phyloP scores from a whole-genome alignment of 2,888 invertebrate species.

The Branchellion lobata region DNA sequence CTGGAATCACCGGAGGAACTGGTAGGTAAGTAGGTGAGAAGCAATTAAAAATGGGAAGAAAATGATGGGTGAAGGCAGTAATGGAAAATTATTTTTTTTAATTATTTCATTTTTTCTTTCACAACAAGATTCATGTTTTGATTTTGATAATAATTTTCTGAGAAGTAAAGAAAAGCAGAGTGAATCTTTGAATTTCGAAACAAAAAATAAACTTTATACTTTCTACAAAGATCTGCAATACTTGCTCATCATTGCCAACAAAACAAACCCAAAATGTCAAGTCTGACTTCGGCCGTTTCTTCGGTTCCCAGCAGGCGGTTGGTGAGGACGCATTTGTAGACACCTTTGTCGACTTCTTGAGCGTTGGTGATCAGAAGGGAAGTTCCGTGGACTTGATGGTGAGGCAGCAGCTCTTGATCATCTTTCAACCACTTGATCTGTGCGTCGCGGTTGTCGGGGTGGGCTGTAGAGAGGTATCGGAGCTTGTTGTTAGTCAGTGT shows the following conservation, averaged over 20 bases:
- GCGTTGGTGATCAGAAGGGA: background rate
- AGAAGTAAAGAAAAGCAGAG: background rate
- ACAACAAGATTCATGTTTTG: no score
- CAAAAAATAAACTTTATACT: no score
- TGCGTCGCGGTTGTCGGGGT: background rate
- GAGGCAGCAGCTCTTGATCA: background rate
- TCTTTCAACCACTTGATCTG: background rate
- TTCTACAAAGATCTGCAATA: no score
- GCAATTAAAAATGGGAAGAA: no score
- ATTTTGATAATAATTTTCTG: background rate
- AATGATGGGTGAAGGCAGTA: no score
- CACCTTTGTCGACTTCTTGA: background rate
- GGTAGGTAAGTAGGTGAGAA: background rate
- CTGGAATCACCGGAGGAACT: constrained; percentile 11
- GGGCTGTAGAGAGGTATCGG: no score
- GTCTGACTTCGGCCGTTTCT: constrained; percentile 6
- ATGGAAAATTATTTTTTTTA: no score
- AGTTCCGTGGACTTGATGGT: background rate
- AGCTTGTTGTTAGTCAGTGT: no score
- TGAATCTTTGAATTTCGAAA: no score
- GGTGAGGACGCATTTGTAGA: background rate
- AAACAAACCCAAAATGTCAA: constrained; percentile 14
- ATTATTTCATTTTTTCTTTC: no score
- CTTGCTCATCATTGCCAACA: no score
- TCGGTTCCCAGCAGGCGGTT: background rate